phyloP scores from a whole-genome alignment of 2,888 invertebrate species.

The Eupelmus urozonus region DNA sequence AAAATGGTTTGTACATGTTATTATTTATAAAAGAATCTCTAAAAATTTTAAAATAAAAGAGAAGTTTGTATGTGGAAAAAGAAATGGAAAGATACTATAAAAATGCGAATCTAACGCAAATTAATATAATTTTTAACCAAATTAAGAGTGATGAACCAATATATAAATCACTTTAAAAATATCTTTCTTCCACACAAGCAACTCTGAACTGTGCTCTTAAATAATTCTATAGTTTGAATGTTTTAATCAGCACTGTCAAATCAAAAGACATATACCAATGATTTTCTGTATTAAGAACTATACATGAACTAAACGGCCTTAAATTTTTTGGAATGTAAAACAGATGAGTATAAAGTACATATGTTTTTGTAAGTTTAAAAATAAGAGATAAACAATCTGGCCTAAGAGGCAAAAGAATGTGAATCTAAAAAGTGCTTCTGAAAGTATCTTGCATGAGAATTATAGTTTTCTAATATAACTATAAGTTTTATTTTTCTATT shows the following conservation, averaged over 20 bases:
- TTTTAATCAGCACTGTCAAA: constrained; percentile 61
- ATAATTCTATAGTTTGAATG: constrained; percentile 64
- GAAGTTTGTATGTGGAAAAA: constrained; percentile 50
- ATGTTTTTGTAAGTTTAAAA: constrained; percentile 63
- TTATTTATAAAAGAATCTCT: constrained; percentile 58
- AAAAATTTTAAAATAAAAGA: constrained; percentile 24
- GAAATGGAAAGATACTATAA: too few relatives aligned
- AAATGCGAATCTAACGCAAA: too few relatives aligned
- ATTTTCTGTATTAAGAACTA: constrained; percentile 69
- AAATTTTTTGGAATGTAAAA: constrained; percentile 66
- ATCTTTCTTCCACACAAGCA: constrained; percentile 43
- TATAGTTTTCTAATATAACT: too few relatives aligned
- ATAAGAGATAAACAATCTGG: constrained; percentile 61
- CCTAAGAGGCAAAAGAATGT: constrained; percentile 61
- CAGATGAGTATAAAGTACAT: constrained; percentile 63
- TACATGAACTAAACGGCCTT: constrained; percentile 69
- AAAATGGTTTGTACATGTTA: constrained; percentile 63
- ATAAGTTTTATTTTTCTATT: too few relatives aligned
- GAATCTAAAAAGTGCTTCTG: constrained; percentile 58
- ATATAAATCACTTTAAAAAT: too few relatives aligned
- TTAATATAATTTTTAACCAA: too few relatives aligned
- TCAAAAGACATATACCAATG: constrained; percentile 68
- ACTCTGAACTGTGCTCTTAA: constrained; percentile 54
- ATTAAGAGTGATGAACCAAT: too few relatives aligned
- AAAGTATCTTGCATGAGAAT: constrained; percentile 45